Conservation (phyloP, 2,888 invertebrate species). For the Reticulitermes lucifugus region DNA sequence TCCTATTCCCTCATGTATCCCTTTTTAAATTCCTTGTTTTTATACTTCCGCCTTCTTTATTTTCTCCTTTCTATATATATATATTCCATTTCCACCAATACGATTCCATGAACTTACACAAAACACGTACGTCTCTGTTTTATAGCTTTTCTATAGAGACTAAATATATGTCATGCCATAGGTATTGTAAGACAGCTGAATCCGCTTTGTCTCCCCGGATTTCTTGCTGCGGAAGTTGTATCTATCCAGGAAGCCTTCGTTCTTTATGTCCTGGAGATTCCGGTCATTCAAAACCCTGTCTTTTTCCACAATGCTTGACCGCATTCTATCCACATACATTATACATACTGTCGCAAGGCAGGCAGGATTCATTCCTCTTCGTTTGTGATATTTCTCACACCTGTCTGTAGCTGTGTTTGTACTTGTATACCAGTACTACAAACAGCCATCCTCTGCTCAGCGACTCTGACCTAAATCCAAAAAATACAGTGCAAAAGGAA, state of each 20-base stretch:
- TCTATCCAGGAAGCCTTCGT: background rate
- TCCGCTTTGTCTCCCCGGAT: background rate
- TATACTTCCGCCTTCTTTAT: too few relatives aligned
- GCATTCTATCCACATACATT: conserved; percentile 27
- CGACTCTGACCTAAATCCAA: background rate
- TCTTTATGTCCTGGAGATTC: background rate
- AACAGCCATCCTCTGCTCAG: background rate
- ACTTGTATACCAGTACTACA: background rate
- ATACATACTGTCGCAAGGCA: conserved; percentile 23
- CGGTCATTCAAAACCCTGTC: background rate
- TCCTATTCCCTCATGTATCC: too few relatives aligned
- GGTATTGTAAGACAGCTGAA: background rate
- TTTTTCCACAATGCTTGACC: conserved; percentile 2
- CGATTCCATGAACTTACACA: too few relatives aligned
- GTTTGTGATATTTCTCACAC: background rate
- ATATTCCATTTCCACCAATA: too few relatives aligned
- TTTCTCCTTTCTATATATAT: too few relatives aligned
- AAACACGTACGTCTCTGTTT: background rate
- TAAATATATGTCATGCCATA: background rate
- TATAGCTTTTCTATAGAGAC: background rate
- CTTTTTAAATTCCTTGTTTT: too few relatives aligned
- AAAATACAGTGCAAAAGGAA: background rate
- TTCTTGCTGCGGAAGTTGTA: background rate
- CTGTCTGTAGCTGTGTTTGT: background rate
- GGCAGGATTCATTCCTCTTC: conserved; percentile 1